Percentiles rank a stretch among this genome's conserved stretches.
Conservation (phyloP, 2,888 invertebrate genomes). For the Spodoptera picta region DNA sequence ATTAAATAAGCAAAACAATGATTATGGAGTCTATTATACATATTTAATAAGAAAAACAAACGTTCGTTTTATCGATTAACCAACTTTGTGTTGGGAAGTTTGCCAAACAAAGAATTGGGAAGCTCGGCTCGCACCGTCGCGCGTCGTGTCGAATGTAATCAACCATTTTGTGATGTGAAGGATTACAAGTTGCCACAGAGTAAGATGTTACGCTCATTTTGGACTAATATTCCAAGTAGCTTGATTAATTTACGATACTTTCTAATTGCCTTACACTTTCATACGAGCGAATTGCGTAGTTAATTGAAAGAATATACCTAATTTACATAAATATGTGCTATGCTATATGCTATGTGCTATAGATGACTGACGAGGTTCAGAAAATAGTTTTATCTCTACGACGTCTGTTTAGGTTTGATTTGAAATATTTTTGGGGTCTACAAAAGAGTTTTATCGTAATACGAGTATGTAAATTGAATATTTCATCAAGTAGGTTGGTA, state of each 20-base stretch:
- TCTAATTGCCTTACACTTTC: slow-evolving; percentile 33
- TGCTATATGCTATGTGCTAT: too few species aligned
- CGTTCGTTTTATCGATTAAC: slow-evolving; percentile 49
- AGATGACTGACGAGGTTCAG: not conserved
- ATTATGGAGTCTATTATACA: slow-evolving; percentile 46
- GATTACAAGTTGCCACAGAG: slow-evolving; percentile 60
- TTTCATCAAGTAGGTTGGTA: slow-evolving; percentile 48
- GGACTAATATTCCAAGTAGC: slow-evolving; percentile 46
- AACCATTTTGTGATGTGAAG: slow-evolving; percentile 62
- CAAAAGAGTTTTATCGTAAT: slow-evolving; percentile 38
- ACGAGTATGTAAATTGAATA: slow-evolving; percentile 45
- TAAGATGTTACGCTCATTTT: slow-evolving; percentile 49
- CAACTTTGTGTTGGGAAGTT: slow-evolving; percentile 58
- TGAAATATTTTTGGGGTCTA: slow-evolving; percentile 4
- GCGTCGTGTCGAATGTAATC: slow-evolving; percentile 48
- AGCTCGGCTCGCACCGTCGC: slow-evolving; percentile 35
- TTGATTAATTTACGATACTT: slow-evolving; percentile 48
- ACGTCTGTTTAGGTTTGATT: not conserved
- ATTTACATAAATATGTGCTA: too few species aligned
- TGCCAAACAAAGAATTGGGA: slow-evolving; percentile 59
- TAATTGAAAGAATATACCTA: not conserved
- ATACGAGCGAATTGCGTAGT: slow-evolving; percentile 21
- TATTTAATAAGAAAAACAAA: slow-evolving; percentile 57
- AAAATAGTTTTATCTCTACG: not conserved
- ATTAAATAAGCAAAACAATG: slow-evolving; percentile 48